Evolutionary conservation across 2,888 invertebrate genomes (phyloP), one percentile per base, ranked within the genome.

Genomic region (Chironomus tentans): DNA sequence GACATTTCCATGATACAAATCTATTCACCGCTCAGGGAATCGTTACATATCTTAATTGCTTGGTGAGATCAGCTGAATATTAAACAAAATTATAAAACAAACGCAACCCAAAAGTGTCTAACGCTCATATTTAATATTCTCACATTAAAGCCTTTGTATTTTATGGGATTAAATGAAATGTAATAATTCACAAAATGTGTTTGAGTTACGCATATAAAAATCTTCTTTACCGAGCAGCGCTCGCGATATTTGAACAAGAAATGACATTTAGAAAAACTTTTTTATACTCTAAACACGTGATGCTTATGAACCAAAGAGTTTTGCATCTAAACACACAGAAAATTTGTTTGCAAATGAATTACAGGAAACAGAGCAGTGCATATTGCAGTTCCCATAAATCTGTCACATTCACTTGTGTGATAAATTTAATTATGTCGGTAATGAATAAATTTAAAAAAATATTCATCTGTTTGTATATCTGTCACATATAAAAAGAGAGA

Each of bases 321-420:
- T 50, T n/a, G 50, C 50, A 13, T 50, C 50, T n/a, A 50, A 50
- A 72, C 28, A 72, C 28, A 61, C 61, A 46, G 61, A n/a, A 22
- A 72, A 72, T 72, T 72, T 61, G 61, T 72, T 72, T 61, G 47
- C 61, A 13, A 56, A 56, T 56, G 71, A 71, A 71, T 71, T 50
- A 72, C 56, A 72, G 61, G 72, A 72, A 28, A 72, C 28, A 7
- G 12, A n/a, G 18, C 65, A 28, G 38, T 68, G 68, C 68, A 28
- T 38, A n/a, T 38, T 62, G 62, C 61, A 73, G 22, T 38, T 13
- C 62, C 72, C 72, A 73, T 73, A 73, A 73, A 73, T 73, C 61
- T 73, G 72, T 73, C 72, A 73, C 24, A 73, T 15, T 72, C 56
- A 56, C 68, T 21, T 38, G 56, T 61, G 15, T 62, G 28, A 73